phyloP scores from a whole-genome alignment of 2,113 vertebrate species.

The Falco punctatus region DNA sequence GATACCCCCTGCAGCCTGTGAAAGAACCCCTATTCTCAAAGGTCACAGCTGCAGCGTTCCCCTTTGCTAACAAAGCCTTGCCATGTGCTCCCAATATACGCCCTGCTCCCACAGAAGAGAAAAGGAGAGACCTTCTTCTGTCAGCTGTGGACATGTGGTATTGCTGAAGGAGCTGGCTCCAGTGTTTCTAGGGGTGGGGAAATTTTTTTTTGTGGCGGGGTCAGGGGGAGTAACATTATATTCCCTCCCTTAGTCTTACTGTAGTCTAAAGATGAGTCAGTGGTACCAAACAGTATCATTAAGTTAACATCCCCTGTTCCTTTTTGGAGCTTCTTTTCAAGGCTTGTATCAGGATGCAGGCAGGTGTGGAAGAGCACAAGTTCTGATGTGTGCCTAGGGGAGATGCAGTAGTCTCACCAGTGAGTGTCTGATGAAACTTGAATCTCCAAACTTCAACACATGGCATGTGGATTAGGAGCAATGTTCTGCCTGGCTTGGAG shows the following conservation, averaged over 20 bases:
- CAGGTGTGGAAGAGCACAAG: not conserved
- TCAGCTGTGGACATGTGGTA: not conserved
- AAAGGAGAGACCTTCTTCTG: not conserved
- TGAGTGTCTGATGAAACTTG: not conserved
- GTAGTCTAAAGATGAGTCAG: not conserved
- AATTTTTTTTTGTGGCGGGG: accelerated
- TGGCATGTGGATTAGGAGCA: not conserved
- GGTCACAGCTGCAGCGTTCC: not conserved
- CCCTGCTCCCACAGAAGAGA: not conserved
- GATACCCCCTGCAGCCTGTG: not conserved
- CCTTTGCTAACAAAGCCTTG: not conserved
- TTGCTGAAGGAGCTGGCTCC: not conserved
- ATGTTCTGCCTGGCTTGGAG: not conserved
- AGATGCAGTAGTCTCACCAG: not conserved
- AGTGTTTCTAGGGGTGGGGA: not conserved
- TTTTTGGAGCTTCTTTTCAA: not conserved
- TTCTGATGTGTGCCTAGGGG: not conserved
- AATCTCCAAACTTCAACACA: not conserved
- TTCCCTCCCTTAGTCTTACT: not conserved
- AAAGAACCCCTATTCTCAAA: not conserved
- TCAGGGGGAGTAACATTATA: not conserved
- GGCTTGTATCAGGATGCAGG: not conserved
- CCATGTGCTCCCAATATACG: accelerated
- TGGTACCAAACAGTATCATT: not conserved
- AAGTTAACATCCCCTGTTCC: not conserved